Evolutionary conservation across 2,797 vertebrate species (phyloP).

Genomic region (Pempheris klunzingeri): DNA sequence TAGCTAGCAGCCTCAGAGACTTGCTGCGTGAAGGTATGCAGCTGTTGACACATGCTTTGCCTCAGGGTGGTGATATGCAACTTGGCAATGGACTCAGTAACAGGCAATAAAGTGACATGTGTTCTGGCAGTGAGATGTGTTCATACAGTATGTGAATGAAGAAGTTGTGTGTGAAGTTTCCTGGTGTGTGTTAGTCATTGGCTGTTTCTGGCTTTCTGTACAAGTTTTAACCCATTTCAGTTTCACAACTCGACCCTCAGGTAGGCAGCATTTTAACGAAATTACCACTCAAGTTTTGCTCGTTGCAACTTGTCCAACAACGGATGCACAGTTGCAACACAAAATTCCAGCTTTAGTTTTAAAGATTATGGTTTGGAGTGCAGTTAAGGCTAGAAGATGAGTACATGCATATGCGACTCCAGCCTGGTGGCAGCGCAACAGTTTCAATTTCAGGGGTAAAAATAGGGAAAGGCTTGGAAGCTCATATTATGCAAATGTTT

Average conservation of each 20-base stretch:
- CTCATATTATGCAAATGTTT: constrained; percentile 78
- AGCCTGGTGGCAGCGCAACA: constrained; percentile 31
- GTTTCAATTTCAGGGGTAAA: constrained; percentile 67
- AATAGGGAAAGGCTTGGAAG: constrained; percentile 67
- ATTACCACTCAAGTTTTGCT: constrained; percentile 23
- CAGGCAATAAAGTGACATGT: constrained; percentile 64
- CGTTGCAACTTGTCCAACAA: constrained; percentile 59
- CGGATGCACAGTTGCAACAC: constrained; percentile 29
- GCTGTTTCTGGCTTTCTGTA: background rate
- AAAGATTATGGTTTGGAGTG: constrained; percentile 15
- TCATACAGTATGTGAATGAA: constrained; percentile 30
- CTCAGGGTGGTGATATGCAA: constrained; percentile 55
- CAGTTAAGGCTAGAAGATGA: constrained; percentile 54
- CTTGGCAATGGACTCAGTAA: constrained; percentile 53
- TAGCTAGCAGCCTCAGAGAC: constrained; percentile 56
- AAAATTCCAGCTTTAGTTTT: constrained; percentile 45
- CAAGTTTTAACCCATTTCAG: constrained; percentile 45
- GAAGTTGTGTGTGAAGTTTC: background rate
- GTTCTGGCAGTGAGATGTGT: constrained; percentile 45
- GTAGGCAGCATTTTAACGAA: background rate
- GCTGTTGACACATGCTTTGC: constrained; percentile 73
- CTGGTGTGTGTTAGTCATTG: constrained; percentile 1
- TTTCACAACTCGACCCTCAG: constrained; percentile 34
- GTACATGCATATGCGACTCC: constrained; percentile 30
- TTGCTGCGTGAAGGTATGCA: constrained; percentile 68